Conservation (phyloP, 2,888 invertebrate species). For the Eupithecia pulchellata region DNA sequence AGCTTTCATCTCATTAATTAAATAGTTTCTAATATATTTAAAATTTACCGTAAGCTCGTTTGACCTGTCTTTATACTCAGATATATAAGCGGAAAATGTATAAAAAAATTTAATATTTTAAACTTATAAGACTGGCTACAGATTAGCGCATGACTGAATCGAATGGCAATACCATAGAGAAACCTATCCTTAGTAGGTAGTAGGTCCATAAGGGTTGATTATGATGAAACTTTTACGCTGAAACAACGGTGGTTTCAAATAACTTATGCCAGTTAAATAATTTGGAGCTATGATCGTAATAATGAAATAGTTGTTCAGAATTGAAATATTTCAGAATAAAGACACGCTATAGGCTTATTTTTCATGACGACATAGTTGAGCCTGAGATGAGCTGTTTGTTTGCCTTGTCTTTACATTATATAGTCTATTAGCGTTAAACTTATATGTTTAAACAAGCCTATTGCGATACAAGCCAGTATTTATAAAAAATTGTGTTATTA, state of each 20-base stretch:
- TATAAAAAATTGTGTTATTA: not conserved
- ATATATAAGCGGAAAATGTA: too few relatives aligned
- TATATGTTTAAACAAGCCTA: not conserved
- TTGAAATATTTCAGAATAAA: not conserved
- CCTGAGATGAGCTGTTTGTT: not conserved
- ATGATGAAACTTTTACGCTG: not conserved
- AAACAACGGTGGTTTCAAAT: not conserved
- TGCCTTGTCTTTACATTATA: not conserved
- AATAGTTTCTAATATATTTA: not conserved
- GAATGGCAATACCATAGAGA: too few relatives aligned
- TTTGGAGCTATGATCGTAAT: not conserved
- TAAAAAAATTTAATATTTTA: too few relatives aligned
- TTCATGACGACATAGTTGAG: too few relatives aligned
- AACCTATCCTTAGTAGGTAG: too few relatives aligned
- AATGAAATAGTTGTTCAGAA: not conserved
- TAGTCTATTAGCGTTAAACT: not conserved
- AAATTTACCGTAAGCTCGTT: too few relatives aligned
- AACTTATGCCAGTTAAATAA: not conserved
- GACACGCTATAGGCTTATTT: too few relatives aligned
- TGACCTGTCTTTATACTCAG: too few relatives aligned
- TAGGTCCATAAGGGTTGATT: too few relatives aligned
- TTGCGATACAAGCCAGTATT: not conserved
- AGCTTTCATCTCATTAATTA: not conserved
- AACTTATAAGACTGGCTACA: too few relatives aligned
- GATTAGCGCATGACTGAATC: too few relatives aligned